These are phyloP conservation scores for Steatornis caripensis DNA, from an alignment of 2,113 vertebrate genomes.

Conservation along the genomic window DNA sequence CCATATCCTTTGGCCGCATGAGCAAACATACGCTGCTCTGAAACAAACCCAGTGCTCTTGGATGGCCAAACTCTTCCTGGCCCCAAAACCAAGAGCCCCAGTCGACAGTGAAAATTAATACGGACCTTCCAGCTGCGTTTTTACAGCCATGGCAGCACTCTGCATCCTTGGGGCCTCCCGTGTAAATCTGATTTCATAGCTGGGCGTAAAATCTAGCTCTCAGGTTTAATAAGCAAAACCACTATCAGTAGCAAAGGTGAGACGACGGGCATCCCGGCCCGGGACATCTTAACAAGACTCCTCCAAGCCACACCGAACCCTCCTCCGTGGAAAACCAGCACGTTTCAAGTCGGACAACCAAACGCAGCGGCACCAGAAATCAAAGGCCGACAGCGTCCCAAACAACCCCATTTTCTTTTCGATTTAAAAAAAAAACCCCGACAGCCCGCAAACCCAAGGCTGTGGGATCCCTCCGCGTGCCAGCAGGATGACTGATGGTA, in stretches of 20 bases:
- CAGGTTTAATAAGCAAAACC: background rate
- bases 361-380: background rate
- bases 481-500: background rate
- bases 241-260: background rate
- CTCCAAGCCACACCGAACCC: background rate
- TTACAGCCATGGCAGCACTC: background rate
- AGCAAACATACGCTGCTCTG: background rate
- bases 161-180: background rate
- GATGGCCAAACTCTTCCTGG: background rate
- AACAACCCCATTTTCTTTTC: background rate
- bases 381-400: background rate
- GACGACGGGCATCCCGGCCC: rapidly evolving
- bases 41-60: background rate
- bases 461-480: background rate
- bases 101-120: background rate
- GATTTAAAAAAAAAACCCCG: background rate
- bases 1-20: background rate
- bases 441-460: background rate
- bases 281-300: background rate
- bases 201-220: background rate
- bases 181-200: background rate
- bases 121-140: background rate
- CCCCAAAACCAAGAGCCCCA: background rate
- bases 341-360: background rate
- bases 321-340: rapidly evolving